phyloP scores from a whole-genome alignment of 2,888 invertebrate species.

The Mythimna albipuncta region DNA sequence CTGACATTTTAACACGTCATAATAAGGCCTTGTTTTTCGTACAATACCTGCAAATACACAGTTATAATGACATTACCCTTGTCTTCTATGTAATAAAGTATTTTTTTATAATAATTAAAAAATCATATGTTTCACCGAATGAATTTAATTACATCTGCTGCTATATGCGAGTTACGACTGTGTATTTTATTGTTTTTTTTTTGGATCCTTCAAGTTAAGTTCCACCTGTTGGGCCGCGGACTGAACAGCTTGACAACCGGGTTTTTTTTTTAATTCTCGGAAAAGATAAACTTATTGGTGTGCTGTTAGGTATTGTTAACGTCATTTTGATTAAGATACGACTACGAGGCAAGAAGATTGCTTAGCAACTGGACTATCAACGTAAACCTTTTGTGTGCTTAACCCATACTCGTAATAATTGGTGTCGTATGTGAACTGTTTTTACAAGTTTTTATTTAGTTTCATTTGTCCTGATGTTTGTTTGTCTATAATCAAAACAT shows the following conservation, averaged over 20 bases:
- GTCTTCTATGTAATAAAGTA: background rate
- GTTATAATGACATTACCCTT: background rate
- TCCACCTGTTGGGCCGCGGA: slow-evolving; percentile 31
- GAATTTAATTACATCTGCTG: slow-evolving; percentile 28
- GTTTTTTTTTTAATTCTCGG: slow-evolving; percentile 9
- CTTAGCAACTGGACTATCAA: background rate
- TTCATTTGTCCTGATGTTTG: too few species aligned
- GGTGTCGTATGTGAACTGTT: too few species aligned
- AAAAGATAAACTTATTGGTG: slow-evolving; percentile 1
- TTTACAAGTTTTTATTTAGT: too few species aligned
- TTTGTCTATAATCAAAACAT: too few species aligned
- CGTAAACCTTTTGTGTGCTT: background rate
- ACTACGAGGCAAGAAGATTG: background rate
- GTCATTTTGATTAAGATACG: background rate
- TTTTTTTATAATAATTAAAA: background rate
- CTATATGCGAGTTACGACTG: background rate
- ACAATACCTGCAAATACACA: too few species aligned
- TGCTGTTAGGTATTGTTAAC: background rate
- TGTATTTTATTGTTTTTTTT: slow-evolving; percentile 14
- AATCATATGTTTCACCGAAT: background rate
- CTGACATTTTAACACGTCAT: too few species aligned
- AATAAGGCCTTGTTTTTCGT: too few species aligned
- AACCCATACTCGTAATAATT: too few species aligned
- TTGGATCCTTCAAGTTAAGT: slow-evolving; percentile 3
- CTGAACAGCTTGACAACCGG: slow-evolving; percentile 30